phyloP scores from a whole-genome alignment of 2,797 vertebrate genomes.

The Eleutherodactylus coqui region DNA sequence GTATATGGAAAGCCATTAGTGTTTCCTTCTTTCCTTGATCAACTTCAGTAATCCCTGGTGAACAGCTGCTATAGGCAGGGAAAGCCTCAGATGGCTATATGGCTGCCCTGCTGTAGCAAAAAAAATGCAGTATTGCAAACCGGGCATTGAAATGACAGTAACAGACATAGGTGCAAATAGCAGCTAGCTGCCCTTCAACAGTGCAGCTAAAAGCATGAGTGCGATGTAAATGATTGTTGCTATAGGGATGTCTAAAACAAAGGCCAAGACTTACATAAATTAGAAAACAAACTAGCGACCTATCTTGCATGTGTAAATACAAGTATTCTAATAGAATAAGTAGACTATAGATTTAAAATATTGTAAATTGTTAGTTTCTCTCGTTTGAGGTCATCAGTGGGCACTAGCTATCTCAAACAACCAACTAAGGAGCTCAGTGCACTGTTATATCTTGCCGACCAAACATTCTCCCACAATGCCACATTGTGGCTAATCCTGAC shows the following conservation, averaged over 20 bases:
- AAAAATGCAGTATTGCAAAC: background rate
- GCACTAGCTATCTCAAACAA: conserved; percentile 6
- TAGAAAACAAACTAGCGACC: background rate
- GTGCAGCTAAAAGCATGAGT: background rate
- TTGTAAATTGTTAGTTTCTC: background rate
- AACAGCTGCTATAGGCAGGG: background rate
- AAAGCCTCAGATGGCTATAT: background rate
- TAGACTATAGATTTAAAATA: background rate
- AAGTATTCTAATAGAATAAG: background rate
- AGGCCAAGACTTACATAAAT: background rate
- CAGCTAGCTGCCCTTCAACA: background rate
- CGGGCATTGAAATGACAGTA: background rate
- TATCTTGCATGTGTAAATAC: background rate
- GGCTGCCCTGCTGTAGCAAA: background rate
- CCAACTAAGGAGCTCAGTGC: background rate
- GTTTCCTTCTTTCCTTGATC: too few relatives aligned
- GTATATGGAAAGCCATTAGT: background rate
- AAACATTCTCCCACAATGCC: conserved; percentile 31
- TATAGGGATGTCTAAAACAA: background rate
- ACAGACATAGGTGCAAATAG: background rate
- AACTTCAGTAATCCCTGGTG: background rate
- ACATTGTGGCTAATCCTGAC: conserved; percentile 9
- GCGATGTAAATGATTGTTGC: background rate
- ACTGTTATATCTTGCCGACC: background rate
- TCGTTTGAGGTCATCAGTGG: background rate